Conservation (phyloP, 2,888 invertebrate genomes). For the Mesoligia furuncula region DNA sequence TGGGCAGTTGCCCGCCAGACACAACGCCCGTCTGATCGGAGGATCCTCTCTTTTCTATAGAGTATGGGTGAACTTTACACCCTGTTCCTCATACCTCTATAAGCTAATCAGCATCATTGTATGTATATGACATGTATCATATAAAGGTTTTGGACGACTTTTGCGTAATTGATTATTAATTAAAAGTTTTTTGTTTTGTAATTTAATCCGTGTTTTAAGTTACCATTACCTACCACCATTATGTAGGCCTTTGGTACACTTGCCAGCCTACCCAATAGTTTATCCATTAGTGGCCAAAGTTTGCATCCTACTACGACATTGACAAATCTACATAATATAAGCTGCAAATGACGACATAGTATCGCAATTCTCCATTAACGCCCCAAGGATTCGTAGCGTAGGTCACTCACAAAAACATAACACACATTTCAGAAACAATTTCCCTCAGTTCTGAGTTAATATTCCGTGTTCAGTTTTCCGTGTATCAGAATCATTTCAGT, state of each 20-base stretch:
- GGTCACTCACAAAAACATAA: background rate
- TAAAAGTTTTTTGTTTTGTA: no score
- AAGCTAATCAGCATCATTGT: no score
- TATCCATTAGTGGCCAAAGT: background rate
- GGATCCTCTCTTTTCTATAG: no score
- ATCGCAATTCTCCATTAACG: no score
- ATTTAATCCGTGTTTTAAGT: background rate
- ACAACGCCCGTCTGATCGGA: no score
- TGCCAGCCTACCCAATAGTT: background rate
- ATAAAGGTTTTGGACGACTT: no score
- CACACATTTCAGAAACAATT: background rate
- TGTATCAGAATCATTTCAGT: slow-evolving; percentile 42
- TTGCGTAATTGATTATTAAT: no score
- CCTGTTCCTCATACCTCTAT: no score
- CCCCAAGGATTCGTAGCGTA: background rate
- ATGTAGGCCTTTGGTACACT: background rate
- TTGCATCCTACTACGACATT: background rate
- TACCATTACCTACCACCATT: background rate
- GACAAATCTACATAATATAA: background rate
- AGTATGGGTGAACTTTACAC: no score
- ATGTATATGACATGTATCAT: no score
- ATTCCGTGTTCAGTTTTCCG: slow-evolving; percentile 33
- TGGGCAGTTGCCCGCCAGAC: no score
- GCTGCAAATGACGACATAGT: no score
- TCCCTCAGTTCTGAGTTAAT: slow-evolving; percentile 32